Conservation (phyloP, 2,113 vertebrate genomes). For the Anolis sagrei region DNA sequence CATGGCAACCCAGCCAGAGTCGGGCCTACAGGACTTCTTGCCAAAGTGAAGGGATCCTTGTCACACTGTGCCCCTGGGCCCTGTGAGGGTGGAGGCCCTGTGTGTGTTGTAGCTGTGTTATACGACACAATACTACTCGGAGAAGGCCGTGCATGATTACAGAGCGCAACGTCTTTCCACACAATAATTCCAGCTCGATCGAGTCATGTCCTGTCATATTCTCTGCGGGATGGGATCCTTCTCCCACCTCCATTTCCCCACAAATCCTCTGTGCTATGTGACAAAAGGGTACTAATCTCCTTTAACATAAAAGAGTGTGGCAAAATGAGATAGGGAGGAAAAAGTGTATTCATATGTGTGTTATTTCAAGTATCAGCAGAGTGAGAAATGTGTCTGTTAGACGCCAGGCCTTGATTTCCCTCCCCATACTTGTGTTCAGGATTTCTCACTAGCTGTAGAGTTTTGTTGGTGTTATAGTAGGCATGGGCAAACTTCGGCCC, state of each 20-base stretch:
- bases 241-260: not conserved
- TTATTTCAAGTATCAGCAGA: no score
- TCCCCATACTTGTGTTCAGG: not conserved
- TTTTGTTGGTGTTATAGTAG: not conserved
- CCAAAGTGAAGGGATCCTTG: not conserved
- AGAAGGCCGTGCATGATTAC: not conserved
- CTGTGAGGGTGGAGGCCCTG: not conserved
- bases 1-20: conserved; percentile 9
- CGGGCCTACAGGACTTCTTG: not conserved
- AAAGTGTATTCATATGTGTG: not conserved
- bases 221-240: not conserved
- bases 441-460: not conserved
- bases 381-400: no score
- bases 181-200: not conserved
- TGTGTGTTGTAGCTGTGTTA: not conserved
- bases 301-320: no score
- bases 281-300: not conserved
- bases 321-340: not conserved
- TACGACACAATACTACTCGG: not conserved
- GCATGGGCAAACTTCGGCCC: no score
- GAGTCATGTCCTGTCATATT: not conserved
- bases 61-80: not conserved
- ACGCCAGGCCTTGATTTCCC: not conserved
- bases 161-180: not conserved
- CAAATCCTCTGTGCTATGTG: not conserved